Percentiles rank a stretch among this genome's conserved stretches.
Evolutionary conservation across 1,140 invertebrate species (phyloP).

Genomic region (Delia radicum): DNA sequence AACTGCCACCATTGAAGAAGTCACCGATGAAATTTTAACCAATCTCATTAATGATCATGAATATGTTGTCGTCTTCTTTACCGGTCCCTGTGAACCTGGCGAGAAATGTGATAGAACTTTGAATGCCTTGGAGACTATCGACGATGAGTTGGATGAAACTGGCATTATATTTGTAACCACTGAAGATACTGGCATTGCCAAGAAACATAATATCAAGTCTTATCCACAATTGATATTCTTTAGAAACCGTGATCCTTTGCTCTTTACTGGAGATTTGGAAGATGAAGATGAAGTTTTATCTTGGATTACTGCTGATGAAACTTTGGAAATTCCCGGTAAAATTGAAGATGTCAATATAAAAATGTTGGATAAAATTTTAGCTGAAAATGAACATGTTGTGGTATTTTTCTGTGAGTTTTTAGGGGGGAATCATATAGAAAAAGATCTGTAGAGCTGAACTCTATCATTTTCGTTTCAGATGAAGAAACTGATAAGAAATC

Average conservation of each 20-base stretch:
- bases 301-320: constrained; percentile 91
- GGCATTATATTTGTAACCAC: constrained; percentile 93
- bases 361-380: constrained; percentile 89
- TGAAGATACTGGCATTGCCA: constrained; percentile 77
- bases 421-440: not conserved
- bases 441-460: not conserved
- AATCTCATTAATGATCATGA: constrained; percentile 87
- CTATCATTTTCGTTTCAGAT: constrained; percentile 60
- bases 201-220: constrained; percentile 80
- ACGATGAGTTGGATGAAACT: constrained; percentile 90
- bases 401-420: constrained; percentile 88
- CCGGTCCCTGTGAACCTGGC: constrained; percentile 84
- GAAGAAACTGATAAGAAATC: constrained; percentile 88
- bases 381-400: constrained; percentile 84
- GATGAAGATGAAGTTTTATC: constrained; percentile 88
- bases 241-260: constrained; percentile 81
- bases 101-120: constrained; percentile 82
- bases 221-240: constrained; percentile 89
- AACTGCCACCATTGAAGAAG: constrained; percentile 90
- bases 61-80: constrained; percentile 93
- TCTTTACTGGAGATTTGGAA: constrained; percentile 75
- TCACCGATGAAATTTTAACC: constrained; percentile 87
- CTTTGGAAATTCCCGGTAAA: constrained; percentile 83
- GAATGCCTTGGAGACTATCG: constrained; percentile 87
- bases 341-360: constrained; percentile 91